Evolutionary conservation across 2,888 invertebrate species (phyloP).

Genomic region (Caenorhabditis sulstoni): DNA sequence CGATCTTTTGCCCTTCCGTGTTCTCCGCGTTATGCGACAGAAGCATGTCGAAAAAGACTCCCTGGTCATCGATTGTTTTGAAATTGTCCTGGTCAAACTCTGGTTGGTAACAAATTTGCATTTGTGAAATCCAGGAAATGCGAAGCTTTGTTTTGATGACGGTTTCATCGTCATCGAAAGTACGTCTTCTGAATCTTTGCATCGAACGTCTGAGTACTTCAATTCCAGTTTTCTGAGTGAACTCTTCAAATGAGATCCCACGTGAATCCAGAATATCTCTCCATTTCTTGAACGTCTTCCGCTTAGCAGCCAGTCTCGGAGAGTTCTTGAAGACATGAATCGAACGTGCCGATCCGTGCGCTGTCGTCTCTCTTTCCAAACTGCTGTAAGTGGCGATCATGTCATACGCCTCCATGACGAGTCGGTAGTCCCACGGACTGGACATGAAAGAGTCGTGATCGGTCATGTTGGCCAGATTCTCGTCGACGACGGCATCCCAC

Average conservation of each 20-base stretch:
- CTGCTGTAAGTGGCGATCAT: slow-evolving; percentile 73
- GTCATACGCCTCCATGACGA: slow-evolving; percentile 78
- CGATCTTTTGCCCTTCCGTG: slow-evolving; percentile 71
- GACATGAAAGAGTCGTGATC: slow-evolving; percentile 72
- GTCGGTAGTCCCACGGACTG: slow-evolving; percentile 76
- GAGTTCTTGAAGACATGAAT: slow-evolving; percentile 73
- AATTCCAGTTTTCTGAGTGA: slow-evolving; percentile 75
- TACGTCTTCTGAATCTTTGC: slow-evolving; percentile 76
- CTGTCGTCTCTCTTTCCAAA: slow-evolving; percentile 78
- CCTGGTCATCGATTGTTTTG: slow-evolving; percentile 74
- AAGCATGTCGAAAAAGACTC: slow-evolving; percentile 78
- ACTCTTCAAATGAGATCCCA: slow-evolving; percentile 76
- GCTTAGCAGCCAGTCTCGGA: slow-evolving; percentile 72
- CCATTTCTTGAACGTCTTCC: slow-evolving; percentile 78
- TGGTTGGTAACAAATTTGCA: slow-evolving; percentile 79
- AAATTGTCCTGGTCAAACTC: slow-evolving; percentile 74
- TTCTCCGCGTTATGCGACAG: slow-evolving; percentile 78
- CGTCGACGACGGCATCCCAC: slow-evolving; percentile 76
- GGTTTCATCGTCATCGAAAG: slow-evolving; percentile 76
- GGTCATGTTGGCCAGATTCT: slow-evolving; percentile 75
- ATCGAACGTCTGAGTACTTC: slow-evolving; percentile 75
- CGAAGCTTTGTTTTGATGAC: slow-evolving; percentile 74
- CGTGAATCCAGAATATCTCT: slow-evolving; percentile 70
- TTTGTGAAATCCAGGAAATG: slow-evolving; percentile 78
- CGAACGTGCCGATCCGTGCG: slow-evolving; percentile 74